These are phyloP conservation scores for Hemistola chrysoprasaria DNA, from an alignment of 2,888 invertebrate genomes.

Conservation along the genomic window DNA sequence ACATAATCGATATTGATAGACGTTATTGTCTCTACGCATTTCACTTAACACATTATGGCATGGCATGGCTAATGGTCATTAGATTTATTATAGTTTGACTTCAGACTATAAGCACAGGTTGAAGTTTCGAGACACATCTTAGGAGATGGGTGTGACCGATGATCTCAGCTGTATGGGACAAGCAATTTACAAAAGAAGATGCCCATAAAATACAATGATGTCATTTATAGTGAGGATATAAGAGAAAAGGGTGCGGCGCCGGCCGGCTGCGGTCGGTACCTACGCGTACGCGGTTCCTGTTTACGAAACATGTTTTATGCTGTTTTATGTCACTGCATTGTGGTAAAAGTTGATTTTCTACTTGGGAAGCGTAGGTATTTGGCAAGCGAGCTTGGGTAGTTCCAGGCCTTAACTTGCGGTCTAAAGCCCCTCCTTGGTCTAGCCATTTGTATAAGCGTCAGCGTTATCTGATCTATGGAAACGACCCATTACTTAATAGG, in stretches of 20 bases:
- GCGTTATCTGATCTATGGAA: too few relatives aligned
- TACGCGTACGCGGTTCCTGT: constrained; percentile 61
- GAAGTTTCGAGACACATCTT: too few relatives aligned
- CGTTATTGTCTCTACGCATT: constrained; percentile 6
- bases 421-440: too few relatives aligned
- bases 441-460: too few relatives aligned
- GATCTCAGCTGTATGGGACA: background rate
- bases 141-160: background rate
- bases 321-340: constrained; percentile 63
- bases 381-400: constrained; percentile 33
- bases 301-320: constrained; percentile 70
- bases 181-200: constrained; percentile 1
- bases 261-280: constrained; percentile 23
- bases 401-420: constrained; percentile 46
- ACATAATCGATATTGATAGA: constrained; percentile 8
- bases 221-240: constrained; percentile 28
- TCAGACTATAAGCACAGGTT: too few relatives aligned
- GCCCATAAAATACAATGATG: constrained; percentile 20
- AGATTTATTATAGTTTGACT: too few relatives aligned
- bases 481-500: too few relatives aligned
- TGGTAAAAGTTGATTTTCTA: constrained; percentile 77
- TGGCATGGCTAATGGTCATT: too few relatives aligned
- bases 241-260: constrained; percentile 35
- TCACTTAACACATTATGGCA: too few relatives aligned
- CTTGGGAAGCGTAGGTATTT: constrained; percentile 59